These are phyloP conservation scores for Cataglyphis albicans DNA, from an alignment of 2,888 invertebrate species.

Conservation along the genomic window DNA sequence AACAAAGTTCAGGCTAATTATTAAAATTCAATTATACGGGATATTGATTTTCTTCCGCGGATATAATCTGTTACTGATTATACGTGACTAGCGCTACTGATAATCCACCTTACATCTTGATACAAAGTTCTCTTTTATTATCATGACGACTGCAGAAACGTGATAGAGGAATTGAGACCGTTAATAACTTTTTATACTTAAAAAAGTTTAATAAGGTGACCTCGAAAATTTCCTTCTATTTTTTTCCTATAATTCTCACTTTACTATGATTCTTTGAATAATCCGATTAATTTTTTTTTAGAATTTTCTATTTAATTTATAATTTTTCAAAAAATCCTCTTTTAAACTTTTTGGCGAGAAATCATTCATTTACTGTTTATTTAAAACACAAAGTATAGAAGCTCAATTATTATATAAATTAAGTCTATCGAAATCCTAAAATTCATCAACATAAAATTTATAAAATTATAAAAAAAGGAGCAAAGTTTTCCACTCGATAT, in stretches of 20 bases:
- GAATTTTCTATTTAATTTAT: too few species aligned
- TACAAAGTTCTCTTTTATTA: slow-evolving; percentile 2
- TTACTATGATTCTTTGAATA: not conserved
- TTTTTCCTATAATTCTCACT: not conserved
- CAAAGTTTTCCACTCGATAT: not conserved
- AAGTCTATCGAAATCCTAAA: not conserved
- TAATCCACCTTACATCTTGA: slow-evolving; percentile 18
- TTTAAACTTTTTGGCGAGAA: not conserved
- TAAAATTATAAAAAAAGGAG: not conserved
- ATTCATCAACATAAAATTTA: not conserved
- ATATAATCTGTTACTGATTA: not conserved
- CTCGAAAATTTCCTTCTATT: not conserved
- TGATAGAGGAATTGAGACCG: slow-evolving; percentile 10
- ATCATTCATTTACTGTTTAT: not conserved
- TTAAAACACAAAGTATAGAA: not conserved
- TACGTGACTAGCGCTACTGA: slow-evolving; percentile 31
- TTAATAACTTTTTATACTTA: not conserved
- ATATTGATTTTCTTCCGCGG: slow-evolving; percentile 23
- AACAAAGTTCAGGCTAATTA: not conserved
- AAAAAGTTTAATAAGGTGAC: not conserved
- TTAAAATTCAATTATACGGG: slow-evolving; percentile 22
- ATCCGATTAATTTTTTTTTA: not conserved
- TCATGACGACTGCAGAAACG: not conserved
- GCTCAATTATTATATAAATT: not conserved
- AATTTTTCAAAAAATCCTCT: not conserved